These are phyloP conservation scores for Vombatus ursinus DNA, from an alignment of 2,113 vertebrate species.

Conservation along the genomic window DNA sequence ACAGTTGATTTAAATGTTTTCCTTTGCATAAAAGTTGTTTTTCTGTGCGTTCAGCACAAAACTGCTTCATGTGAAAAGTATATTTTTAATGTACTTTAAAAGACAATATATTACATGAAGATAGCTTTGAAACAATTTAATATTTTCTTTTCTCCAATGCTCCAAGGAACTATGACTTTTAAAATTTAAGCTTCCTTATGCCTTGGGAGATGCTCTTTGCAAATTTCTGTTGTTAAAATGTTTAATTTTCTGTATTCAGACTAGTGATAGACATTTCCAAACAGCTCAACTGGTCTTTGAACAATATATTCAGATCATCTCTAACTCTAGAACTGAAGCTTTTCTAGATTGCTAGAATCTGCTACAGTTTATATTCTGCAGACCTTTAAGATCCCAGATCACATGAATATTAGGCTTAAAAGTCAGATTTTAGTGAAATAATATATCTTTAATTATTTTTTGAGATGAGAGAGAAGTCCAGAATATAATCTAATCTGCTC, in stretches of 20 bases:
- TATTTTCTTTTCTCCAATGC: not conserved
- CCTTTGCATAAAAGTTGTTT: not conserved
- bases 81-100: not conserved
- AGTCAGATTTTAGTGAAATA: not conserved
- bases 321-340: not conserved
- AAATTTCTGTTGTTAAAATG: not conserved
- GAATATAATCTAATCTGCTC: not conserved
- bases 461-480: not conserved
- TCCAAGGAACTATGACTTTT: not conserved
- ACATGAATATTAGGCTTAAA: not conserved
- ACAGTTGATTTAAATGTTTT: not conserved
- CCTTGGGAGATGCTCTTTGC: not conserved
- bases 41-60: not conserved
- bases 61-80: not conserved
- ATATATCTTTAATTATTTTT: slow-evolving; percentile 17
- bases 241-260: not conserved
- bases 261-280: not conserved
- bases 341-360: not conserved
- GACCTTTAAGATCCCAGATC: not conserved
- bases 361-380: not conserved
- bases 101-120: not conserved
- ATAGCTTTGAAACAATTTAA: not conserved
- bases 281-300: not conserved
- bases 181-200: not conserved
- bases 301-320: not conserved